Evolutionary conservation across 2,888 invertebrate genomes (phyloP), one percentile per base, ranked within the genome.

Genomic region (Romanomermis culicivorax): DNA sequence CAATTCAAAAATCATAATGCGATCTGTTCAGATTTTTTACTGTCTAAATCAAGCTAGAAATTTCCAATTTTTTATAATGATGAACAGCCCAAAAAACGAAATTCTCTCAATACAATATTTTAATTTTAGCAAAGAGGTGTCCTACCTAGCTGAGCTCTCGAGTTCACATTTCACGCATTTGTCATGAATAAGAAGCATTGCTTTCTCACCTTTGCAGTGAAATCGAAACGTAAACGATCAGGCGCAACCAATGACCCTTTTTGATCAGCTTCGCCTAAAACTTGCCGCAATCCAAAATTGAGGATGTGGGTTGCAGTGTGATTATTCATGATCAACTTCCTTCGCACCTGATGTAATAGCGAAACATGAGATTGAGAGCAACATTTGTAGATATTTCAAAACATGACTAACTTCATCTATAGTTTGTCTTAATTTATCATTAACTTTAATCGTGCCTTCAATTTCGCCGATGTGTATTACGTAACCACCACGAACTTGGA

Each of bases 221-320:
- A 99, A 75, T 99, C 97, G 71, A 99, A 99, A 60, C 97, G 78
- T 53, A 99, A 76, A 64, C 85, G 79, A 69, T 99, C 95, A 1
- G 95, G 91, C 63, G 93, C 89, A 1, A 99, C 97, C 36, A 99
- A 76, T 0, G 95, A 95, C 29, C 97, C 95, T 66, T 83, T 80
- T 72, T 95, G 95, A 70, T 95, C 91, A 14, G 88, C 82, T 62
- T 86, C 87, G 60, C 81, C 80, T 43, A 97, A 76, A 26, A 93
- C 87, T 69, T 81, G 80, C 56, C 93, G 77, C 56, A 99, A 74
- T 25, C 86, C 88, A 73, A 83, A 89, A 74, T 99, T 99, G 17
- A 99, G 76, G 45, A 91, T 80, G 71, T 99, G 97, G 0, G 97
- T 99, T 25, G 89, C 93, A 45, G 95, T 85, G 73, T 97, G 91